Base-by-base conservation (phyloP, 2,797 vertebrate genomes). In the Esox lucius region DNA sequence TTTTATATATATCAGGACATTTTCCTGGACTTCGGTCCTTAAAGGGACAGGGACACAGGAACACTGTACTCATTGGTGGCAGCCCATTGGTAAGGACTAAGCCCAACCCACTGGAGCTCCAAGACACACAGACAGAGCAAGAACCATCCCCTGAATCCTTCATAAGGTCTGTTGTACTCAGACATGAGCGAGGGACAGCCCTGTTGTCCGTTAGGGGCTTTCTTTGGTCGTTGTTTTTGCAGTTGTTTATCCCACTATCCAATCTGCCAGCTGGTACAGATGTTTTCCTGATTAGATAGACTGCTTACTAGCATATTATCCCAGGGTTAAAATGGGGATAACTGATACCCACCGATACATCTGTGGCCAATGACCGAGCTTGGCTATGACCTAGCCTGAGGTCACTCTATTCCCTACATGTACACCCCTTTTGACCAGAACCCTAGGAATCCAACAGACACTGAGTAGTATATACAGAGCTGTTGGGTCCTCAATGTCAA, bases 201-300 rank as follows among this genome's bases (percentile, higher is more conserved):
- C 31, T 68, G 66, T 35, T 68, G 35, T 68, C 19, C 8, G 1
- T 26, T 17, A n/a, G 19, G 66, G n/a, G 17, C 1, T n/a, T n/a
- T 11, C 66, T 22, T 17, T n/a, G 1, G 31, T 33, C 33, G 33
- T 39, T 19, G 28, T 39, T 39, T 16, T 39, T 35, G 31, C 24
- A 11, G 64, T 66, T 66, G 28, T 66, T 46, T 12, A 46, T 68
- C 68, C n/a, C 12, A 9, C 12, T 2, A 22, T 33, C 28, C 8
- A 33, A 42, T 31, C 31, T 66, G 31, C 64, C 28, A 33, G 28
- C 64, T 26, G 15, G 11, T 17, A n/a, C 65, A 67, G 65, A 67
- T 67, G 65, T 39, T 39, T 66, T 67, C 28, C 65, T 67, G 66
- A 68, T 68, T 42, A 68, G 66, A 68, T 35, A 42, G 65, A 42